Evolutionary conservation across 2,888 invertebrate species (phyloP).

Genomic region (Agriotes lineatus): DNA sequence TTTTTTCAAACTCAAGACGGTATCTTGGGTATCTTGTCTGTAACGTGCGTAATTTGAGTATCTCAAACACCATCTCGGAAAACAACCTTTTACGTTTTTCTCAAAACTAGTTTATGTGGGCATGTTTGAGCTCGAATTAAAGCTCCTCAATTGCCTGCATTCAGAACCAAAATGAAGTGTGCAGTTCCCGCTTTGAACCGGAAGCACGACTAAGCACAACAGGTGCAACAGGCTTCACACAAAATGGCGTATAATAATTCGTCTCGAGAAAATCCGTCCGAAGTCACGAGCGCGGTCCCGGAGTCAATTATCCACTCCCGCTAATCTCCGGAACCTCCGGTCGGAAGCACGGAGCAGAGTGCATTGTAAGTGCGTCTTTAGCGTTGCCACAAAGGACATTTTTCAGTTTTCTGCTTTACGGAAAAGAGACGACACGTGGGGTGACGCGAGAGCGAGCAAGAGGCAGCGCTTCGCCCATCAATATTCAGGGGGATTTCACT

Average conservation of each 20-base stretch:
- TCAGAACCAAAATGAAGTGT: too few relatives aligned
- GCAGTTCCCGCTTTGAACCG: too few relatives aligned
- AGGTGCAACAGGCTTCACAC: not conserved
- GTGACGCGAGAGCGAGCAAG: constrained; percentile 19
- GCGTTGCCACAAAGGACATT: constrained; percentile 59
- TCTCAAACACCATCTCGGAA: too few relatives aligned
- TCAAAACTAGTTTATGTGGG: too few relatives aligned
- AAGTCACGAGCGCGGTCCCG: constrained; percentile 21
- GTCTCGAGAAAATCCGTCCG: constrained; percentile 12
- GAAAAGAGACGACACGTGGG: constrained; percentile 27
- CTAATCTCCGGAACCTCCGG: constrained; percentile 62
- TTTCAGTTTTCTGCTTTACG: constrained; percentile 48
- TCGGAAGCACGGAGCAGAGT: constrained; percentile 55
- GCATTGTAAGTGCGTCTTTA: constrained; percentile 55
- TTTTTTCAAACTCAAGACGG: too few relatives aligned
- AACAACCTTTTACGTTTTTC: too few relatives aligned
- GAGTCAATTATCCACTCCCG: constrained; percentile 64
- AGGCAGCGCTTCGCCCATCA: constrained; percentile 43
- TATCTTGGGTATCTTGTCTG: too few relatives aligned
- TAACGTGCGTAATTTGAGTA: too few relatives aligned
- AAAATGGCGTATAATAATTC: constrained; percentile 15
- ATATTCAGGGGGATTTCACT: constrained; percentile 49
- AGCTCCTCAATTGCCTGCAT: too few relatives aligned
- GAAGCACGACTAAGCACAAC: not conserved
- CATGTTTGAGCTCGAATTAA: too few relatives aligned